Conservation (phyloP, 1,140 invertebrate genomes). For the Drosophila kurseongensis region DNA sequence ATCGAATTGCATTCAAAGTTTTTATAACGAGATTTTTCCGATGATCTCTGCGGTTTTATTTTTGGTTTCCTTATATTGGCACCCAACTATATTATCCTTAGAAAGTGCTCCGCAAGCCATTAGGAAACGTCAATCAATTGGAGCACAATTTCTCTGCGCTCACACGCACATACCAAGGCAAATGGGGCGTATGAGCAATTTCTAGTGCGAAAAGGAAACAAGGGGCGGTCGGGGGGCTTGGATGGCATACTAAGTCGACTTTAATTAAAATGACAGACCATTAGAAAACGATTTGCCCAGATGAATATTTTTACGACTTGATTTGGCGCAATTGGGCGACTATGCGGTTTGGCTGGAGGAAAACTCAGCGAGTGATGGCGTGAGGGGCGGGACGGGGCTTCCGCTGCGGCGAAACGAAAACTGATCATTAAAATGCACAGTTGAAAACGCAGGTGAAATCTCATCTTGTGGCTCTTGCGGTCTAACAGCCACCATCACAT, state of each 20-base stretch:
- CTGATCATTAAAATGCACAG: constrained; percentile 54
- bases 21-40: no score
- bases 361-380: background rate
- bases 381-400: constrained; percentile 14
- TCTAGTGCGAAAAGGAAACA: constrained; percentile 45
- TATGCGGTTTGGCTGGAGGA: constrained; percentile 21
- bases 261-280: constrained; percentile 60
- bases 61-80: background rate
- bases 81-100: constrained; percentile 22
- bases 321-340: constrained; percentile 59
- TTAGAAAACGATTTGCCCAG: constrained; percentile 56
- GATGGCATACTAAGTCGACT: constrained; percentile 36
- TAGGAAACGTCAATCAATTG: constrained; percentile 47
- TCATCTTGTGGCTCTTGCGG: constrained; percentile 34
- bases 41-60: background rate
- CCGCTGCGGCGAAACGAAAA: constrained; percentile 50
- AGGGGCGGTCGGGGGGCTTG: constrained; percentile 5
- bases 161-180: constrained; percentile 15
- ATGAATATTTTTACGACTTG: constrained; percentile 67
- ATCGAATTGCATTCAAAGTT: no score
- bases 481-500: constrained; percentile 1
- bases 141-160: constrained; percentile 25
- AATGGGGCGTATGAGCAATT: constrained; percentile 71
- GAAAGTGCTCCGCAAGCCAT: constrained; percentile 26
- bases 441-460: constrained; percentile 61